phyloP scores from a whole-genome alignment of 2,888 invertebrate species.

The Steinernema hermaphroditum region DNA sequence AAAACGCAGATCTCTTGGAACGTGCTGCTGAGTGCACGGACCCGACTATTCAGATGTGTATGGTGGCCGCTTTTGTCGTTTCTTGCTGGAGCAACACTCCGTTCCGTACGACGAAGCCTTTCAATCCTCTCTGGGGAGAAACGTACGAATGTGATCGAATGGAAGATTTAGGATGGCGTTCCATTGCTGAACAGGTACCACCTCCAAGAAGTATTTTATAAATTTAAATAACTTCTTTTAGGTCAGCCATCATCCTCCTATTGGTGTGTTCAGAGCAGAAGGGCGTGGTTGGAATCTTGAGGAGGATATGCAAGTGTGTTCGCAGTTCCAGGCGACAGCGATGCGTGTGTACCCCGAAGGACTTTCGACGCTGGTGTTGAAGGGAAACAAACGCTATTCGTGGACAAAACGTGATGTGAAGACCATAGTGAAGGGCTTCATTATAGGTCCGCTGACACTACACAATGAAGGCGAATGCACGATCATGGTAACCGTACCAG shows the following conservation, averaged over 20 bases:
- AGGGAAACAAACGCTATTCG: neutral
- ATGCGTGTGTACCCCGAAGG: neutral
- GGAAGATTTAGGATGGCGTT: constrained; percentile 64
- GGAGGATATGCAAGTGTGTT: constrained; percentile 5
- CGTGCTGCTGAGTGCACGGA: constrained; percentile 79
- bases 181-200: constrained; percentile 67
- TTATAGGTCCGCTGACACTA: constrained; percentile 5
- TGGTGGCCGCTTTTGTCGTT: constrained; percentile 83
- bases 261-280: constrained; percentile 89
- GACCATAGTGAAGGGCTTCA: constrained; percentile 3
- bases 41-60: constrained; percentile 73
- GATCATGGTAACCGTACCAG: neutral
- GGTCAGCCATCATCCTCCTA: constrained; percentile 90
- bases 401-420: constrained; percentile 1
- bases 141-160: constrained; percentile 78
- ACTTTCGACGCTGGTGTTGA: neutral
- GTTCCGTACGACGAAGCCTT: constrained; percentile 91
- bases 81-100: constrained; percentile 89
- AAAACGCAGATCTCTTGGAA: constrained; percentile 79
- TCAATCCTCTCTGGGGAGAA: constrained; percentile 92
- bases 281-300: constrained; percentile 67
- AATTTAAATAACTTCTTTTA: too few relatives aligned
- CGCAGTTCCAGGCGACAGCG: constrained; percentile 3
- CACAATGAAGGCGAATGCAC: constrained; percentile 10
- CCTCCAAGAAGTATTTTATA: too few relatives aligned